Evolutionary conservation across 2,113 vertebrate genomes (phyloP).

Genomic region (Tragelaphus scriptus): DNA sequence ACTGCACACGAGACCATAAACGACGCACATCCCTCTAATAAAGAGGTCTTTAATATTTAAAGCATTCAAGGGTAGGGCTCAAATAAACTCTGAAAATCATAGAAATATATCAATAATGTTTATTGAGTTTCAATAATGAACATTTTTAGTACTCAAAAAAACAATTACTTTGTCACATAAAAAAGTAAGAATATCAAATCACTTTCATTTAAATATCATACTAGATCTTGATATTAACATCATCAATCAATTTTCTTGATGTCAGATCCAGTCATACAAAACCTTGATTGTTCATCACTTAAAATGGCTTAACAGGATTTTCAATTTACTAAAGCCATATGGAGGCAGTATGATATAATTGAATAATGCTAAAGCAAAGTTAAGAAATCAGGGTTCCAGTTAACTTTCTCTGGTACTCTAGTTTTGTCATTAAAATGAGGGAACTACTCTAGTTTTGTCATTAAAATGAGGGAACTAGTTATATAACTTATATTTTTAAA

Average conservation of each 20-base stretch:
- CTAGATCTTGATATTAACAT: background rate
- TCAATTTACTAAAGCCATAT: constrained; percentile 21
- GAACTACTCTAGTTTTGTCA: background rate
- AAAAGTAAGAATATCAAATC: background rate
- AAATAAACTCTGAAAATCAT: constrained; percentile 24
- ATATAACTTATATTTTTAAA: background rate
- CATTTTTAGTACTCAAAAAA: constrained; percentile 9
- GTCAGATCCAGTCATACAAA: background rate
- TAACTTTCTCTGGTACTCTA: background rate
- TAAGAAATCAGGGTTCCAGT: background rate
- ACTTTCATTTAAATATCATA: background rate
- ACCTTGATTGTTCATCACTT: background rate
- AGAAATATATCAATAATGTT: background rate
- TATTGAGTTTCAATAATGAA: background rate
- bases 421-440: constrained; percentile 4
- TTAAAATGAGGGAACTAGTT: constrained; percentile 1
- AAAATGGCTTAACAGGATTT: background rate
- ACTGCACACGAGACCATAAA: background rate
- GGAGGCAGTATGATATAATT: constrained; percentile 2
- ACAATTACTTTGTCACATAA: background rate
- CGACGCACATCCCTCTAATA: background rate
- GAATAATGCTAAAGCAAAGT: background rate
- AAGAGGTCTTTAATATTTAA: background rate
- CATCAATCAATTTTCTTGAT: background rate
- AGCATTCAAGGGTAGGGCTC: background rate